phyloP scores from a whole-genome alignment of 1,140 invertebrate genomes.

The Elymnias hypermnestra region DNA sequence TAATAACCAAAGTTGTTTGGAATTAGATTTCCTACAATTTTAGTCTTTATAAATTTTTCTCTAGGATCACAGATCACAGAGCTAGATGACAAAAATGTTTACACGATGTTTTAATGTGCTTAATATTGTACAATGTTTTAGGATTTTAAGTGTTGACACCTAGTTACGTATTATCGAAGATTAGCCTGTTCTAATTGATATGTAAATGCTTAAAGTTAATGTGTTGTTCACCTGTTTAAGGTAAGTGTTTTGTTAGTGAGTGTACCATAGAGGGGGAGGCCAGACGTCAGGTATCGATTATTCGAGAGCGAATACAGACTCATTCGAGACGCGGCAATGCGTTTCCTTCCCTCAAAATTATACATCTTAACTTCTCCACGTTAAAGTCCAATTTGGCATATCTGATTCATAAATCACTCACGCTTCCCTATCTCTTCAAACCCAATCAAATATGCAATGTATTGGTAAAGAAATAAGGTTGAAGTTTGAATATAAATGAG shows the following conservation, averaged over 20 bases:
- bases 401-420: slow-evolving; percentile 38
- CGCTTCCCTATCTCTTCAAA: slow-evolving; percentile 23
- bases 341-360: slow-evolving; percentile 47
- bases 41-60: too few relatives aligned
- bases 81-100: too few relatives aligned
- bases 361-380: slow-evolving; percentile 34
- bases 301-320: slow-evolving; percentile 65
- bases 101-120: too few relatives aligned
- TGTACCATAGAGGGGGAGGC: slow-evolving; percentile 36
- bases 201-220: too few relatives aligned
- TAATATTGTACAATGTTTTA: too few relatives aligned
- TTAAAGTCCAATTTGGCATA: slow-evolving; percentile 39
- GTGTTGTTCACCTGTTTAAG: not conserved
- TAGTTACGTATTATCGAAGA: too few relatives aligned
- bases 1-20: too few relatives aligned
- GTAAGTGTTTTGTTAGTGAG: slow-evolving; percentile 6
- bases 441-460: slow-evolving; percentile 14
- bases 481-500: not conserved
- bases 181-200: too few relatives aligned
- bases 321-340: slow-evolving; percentile 49
- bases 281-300: slow-evolving; percentile 74
- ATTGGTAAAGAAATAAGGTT: not conserved
- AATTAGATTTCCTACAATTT: too few relatives aligned
- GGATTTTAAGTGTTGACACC: too few relatives aligned
- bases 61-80: too few relatives aligned